A percentile compares a stretch with the other conserved stretches of the same genome.
These are phyloP conservation scores for Chymomyza caudatula DNA, from an alignment of 2,888 invertebrate genomes.

Conservation along the genomic window DNA sequence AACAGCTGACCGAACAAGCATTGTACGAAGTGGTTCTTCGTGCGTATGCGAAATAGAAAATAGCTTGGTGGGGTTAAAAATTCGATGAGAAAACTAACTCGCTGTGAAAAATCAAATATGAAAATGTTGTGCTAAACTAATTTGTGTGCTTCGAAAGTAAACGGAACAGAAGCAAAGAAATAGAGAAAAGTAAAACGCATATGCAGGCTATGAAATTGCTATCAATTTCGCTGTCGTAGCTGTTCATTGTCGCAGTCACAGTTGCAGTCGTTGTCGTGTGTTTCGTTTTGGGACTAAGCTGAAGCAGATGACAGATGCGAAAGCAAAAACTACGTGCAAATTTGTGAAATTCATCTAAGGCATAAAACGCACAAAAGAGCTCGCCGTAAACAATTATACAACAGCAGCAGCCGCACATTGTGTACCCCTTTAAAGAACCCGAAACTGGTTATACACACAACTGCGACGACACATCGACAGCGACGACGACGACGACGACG, in stretches of 20 bases:
- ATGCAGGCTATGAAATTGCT: neutral
- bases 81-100: constrained; percentile 49
- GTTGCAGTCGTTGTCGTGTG: constrained; percentile 51
- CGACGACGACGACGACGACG: constrained; percentile 28
- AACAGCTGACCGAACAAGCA: constrained; percentile 53
- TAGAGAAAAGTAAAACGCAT: neutral
- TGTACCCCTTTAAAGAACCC: constrained; percentile 46
- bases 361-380: constrained; percentile 39
- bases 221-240: constrained; percentile 40
- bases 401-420: constrained; percentile 44
- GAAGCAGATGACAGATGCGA: constrained; percentile 47
- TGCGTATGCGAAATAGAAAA: constrained; percentile 48
- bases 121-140: constrained; percentile 45
- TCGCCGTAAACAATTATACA: constrained; percentile 57
- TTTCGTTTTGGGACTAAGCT: constrained; percentile 40
- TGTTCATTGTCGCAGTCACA: constrained; percentile 15
- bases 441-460: constrained; percentile 70
- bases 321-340: constrained; percentile 51
- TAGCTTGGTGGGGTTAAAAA: constrained; percentile 19
- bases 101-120: constrained; percentile 39
- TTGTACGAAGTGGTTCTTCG: constrained; percentile 48
- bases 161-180: neutral
- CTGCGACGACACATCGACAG: constrained; percentile 27
- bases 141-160: neutral
- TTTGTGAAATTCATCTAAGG: constrained; percentile 45